Evolutionary conservation across 23 tunicate species (phyloP), one percentile per base, ranked within the genome.

Genomic region (Halocynthia aurantium): DNA sequence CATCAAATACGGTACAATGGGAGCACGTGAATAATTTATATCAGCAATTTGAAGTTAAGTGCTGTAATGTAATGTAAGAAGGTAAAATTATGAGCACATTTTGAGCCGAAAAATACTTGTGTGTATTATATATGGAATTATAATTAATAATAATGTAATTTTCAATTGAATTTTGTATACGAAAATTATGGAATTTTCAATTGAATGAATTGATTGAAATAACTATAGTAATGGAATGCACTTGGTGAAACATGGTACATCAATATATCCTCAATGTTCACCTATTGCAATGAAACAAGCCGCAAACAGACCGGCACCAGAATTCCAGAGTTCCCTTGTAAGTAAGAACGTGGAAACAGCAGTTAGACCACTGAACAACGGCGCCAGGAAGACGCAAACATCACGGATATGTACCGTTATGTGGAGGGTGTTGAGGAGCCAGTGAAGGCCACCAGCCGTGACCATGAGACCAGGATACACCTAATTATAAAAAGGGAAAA

Each of bases 401-500:
- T 96, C 99, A 57, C 96, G 82, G 49, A 96, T 96, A 64, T 96
- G 99, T 13, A 92, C 87, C 15, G 99, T 76, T 50, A 96, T 77
- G 61, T 92, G 87, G 9, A 96, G 80, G 12, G 77, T 66, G 77
- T 90, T 96, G 31, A 96, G 71, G 22, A 96, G 8, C 93, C 93
- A 96, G 61, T 89, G 96, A 66, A 96, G 71, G 44, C 83, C 76
- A 0, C 99, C 99, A 65, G 99, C 93, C 51, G 99, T 96, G 7
- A 96, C 88, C 99, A 96, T 96, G 22, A 96, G 68, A 10, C 99
- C 99, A n/a, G 99, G 99, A 83, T 89, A 96, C 7, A 96, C 93
- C 98, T 91, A 63, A 22, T 58, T 58, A 58, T 15, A 58, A 13
- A n/a, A 31, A 31, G 44, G 44, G 44, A 31, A 31, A 31, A 31